Evolutionary conservation across 1,140 invertebrate species (phyloP).

Genomic region (Zaprionus camerounensis): DNA sequence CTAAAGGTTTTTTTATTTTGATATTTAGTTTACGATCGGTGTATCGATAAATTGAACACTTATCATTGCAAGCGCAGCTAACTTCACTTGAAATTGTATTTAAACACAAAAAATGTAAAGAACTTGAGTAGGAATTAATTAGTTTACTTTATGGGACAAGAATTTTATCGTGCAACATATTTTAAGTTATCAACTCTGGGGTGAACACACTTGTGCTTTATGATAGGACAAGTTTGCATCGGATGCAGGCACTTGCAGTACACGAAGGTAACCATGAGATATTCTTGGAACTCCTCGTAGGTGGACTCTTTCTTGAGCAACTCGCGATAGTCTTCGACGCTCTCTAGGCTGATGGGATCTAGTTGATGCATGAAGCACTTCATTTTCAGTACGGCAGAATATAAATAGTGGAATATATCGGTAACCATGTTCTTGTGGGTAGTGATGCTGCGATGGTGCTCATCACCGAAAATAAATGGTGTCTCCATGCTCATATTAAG

Average conservation of each 20-base stretch:
- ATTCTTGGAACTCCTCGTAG: constrained; percentile 58
- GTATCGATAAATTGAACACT: not conserved
- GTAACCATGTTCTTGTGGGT: constrained; percentile 58
- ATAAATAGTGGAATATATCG: constrained; percentile 67
- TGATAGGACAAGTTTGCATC: constrained; percentile 50
- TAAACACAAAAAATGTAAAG: not conserved
- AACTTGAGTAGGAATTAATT: not conserved
- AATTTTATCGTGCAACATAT: constrained; percentile 44
- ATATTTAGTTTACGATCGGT: not conserved
- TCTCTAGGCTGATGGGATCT: constrained; percentile 63
- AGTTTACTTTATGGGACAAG: not conserved
- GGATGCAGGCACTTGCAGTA: constrained; percentile 61
- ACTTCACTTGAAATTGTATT: not conserved
- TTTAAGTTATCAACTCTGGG: constrained; percentile 43
- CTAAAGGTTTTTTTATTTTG: not conserved
- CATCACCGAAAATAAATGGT: constrained; percentile 60
- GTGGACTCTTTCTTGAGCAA: constrained; percentile 41
- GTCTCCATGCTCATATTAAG: constrained; percentile 58
- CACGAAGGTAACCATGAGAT: constrained; percentile 45
- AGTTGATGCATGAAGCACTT: constrained; percentile 70
- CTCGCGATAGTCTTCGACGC: constrained; percentile 64
- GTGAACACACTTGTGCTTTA: constrained; percentile 55
- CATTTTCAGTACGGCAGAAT: constrained; percentile 55
- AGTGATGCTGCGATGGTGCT: constrained; percentile 51
- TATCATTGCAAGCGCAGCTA: not conserved